Evolutionary conservation across 2,888 invertebrate genomes (phyloP).

Genomic region (Dynastes tityus): DNA sequence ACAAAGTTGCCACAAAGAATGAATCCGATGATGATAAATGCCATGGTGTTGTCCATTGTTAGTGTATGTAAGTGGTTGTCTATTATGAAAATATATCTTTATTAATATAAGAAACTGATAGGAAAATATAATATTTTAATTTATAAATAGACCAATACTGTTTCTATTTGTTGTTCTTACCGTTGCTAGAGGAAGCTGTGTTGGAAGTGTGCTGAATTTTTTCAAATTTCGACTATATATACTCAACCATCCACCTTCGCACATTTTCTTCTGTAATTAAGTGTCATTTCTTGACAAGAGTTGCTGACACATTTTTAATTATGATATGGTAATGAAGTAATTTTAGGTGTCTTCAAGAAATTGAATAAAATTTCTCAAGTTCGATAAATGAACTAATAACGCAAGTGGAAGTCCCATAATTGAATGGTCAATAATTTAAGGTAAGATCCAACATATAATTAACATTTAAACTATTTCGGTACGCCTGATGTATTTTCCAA

Average conservation of each 20-base stretch:
- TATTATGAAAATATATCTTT: neutral
- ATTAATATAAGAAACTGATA: neutral
- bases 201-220: constrained; percentile 22
- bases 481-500: too few species aligned
- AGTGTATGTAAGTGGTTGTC: neutral
- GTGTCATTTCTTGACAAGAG: constrained; percentile 31
- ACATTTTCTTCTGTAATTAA: constrained; percentile 34
- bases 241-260: constrained; percentile 40
- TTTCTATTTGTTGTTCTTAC: constrained; percentile 25
- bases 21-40: constrained; percentile 32
- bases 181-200: constrained; percentile 29
- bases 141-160: neutral
- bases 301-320: constrained; percentile 37
- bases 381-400: constrained; percentile 1
- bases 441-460: too few species aligned
- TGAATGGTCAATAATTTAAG: too few species aligned
- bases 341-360: constrained; percentile 43
- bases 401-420: neutral
- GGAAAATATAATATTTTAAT: neutral
- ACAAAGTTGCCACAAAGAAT: constrained; percentile 41
- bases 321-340: constrained; percentile 31
- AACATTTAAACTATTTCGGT: too few species aligned
- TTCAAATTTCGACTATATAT: constrained; percentile 43
- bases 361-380: constrained; percentile 20
- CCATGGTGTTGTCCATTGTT: constrained; percentile 41